phyloP scores from a whole-genome alignment of 2,113 vertebrate species.

The Mustela nigripes region DNA sequence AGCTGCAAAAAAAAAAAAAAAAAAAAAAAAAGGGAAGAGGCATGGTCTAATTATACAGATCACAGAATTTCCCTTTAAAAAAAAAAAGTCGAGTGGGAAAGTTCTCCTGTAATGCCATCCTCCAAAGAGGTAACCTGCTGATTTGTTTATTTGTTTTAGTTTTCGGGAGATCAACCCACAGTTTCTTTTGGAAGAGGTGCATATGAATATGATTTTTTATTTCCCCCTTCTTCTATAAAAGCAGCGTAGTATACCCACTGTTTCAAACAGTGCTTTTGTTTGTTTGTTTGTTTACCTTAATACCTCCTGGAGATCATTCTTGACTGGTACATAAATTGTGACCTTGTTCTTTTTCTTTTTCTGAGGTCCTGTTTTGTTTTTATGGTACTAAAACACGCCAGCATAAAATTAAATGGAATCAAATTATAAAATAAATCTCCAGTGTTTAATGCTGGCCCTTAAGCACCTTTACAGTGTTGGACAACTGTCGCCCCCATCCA shows the following conservation, averaged over 20 bases:
- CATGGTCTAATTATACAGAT: background rate
- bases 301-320: background rate
- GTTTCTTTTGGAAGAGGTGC: background rate
- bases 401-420: background rate
- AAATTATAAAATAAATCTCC: background rate
- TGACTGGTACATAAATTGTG: background rate
- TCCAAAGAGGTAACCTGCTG: background rate
- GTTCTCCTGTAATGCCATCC: background rate
- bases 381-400: background rate
- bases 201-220: background rate
- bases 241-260: too few species aligned
- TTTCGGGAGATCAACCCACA: background rate
- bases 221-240: background rate
- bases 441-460: background rate
- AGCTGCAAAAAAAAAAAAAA: background rate
- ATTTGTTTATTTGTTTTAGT: too few species aligned
- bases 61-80: background rate
- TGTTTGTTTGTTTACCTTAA: background rate
- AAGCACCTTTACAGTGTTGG: background rate
- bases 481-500: background rate
- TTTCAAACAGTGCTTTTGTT: background rate
- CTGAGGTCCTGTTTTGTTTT: background rate
- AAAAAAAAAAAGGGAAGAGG: background rate
- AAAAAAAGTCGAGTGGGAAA: background rate
- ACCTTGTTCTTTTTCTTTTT: background rate